Conservation (phyloP, 2,113 vertebrate genomes). For the Turdus rufiventris region DNA sequence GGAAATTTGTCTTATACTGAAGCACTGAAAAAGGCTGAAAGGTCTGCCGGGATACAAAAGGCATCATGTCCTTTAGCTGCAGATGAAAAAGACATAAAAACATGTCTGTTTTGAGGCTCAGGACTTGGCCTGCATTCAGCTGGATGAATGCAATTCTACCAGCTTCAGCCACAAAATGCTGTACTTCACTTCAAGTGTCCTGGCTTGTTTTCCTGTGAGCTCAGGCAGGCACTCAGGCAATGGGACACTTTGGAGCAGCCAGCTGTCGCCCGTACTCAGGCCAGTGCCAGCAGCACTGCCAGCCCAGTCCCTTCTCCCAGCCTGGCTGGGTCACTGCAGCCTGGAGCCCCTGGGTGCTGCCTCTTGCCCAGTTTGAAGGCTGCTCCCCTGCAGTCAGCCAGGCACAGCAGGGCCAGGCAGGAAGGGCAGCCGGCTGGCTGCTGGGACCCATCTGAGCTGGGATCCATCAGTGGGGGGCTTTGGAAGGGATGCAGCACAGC, state of each 20-base stretch:
- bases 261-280: background rate
- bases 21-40: background rate
- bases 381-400: background rate
- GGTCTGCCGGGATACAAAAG: background rate
- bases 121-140: background rate
- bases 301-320: background rate
- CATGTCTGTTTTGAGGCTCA: background rate
- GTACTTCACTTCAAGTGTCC: background rate
- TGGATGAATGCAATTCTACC: background rate
- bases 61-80: background rate
- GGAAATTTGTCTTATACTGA: background rate
- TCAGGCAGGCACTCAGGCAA: fast-evolving
- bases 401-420: fast-evolving
- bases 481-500: background rate
- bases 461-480: background rate
- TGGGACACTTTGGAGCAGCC: background rate
- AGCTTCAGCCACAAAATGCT: background rate
- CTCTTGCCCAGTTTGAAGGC: background rate
- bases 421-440: background rate
- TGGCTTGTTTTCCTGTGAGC: background rate
- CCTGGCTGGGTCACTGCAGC: background rate
- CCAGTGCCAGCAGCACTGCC: background rate
- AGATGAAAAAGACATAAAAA: background rate
- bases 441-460: background rate
- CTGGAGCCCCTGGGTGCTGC: background rate